Percentiles rank a stretch among this genome's conserved stretches.
phyloP scores from a whole-genome alignment of 2,888 invertebrate species.

The Congeria kusceri region DNA sequence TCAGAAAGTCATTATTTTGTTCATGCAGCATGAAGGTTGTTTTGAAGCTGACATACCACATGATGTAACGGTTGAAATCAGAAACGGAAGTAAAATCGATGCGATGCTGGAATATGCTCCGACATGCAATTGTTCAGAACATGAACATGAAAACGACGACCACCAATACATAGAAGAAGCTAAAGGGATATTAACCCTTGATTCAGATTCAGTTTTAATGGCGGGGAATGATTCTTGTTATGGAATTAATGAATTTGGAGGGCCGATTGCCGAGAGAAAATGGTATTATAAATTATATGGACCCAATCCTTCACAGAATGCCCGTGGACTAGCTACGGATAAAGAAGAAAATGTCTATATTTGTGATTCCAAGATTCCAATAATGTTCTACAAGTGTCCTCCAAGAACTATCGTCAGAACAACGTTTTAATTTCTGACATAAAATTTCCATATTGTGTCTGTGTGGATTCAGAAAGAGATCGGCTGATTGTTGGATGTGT shows the following conservation, averaged over 20 bases:
- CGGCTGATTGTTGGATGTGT: neutral
- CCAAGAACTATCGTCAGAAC: neutral
- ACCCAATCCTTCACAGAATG: neutral
- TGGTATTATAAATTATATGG: neutral
- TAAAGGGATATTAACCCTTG: neutral
- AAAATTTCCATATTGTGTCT: neutral
- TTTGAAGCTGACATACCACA: neutral
- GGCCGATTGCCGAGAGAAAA: neutral
- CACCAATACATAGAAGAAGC: neutral
- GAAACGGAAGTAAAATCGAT: neutral
- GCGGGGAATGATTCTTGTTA: neutral
- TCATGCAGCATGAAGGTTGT: neutral
- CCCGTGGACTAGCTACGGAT: constrained; percentile 2
- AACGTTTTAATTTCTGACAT: neutral
- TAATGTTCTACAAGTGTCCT: constrained; percentile 10
- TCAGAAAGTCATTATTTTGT: neutral
- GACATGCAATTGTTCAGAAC: too few relatives aligned
- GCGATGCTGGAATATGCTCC: neutral
- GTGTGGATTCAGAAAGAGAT: neutral
- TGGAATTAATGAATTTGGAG: neutral
- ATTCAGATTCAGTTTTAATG: neutral
- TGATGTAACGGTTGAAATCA: neutral
- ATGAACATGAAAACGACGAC: neutral
- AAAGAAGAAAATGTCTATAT: constrained; percentile 12
- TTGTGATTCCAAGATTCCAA: constrained; percentile 3